Evolutionary conservation across 2,113 vertebrate species (phyloP), one percentile per base, ranked within the genome.

Genomic region (Meriones unguiculatus): DNA sequence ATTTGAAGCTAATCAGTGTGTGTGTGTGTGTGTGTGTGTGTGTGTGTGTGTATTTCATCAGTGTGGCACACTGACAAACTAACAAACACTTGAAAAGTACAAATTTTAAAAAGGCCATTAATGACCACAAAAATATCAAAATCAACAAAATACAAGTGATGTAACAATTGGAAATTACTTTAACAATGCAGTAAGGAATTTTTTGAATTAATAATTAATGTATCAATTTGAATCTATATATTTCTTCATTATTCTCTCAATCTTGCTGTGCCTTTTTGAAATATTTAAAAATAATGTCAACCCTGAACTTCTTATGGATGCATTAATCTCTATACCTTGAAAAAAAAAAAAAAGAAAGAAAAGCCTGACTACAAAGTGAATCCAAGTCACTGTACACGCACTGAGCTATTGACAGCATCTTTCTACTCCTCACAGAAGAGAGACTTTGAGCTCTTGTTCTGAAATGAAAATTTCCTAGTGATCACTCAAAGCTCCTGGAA

Each of bases 401-500:
- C 24, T 22, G 28, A 64, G 32, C 86, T 88, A 96, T 41, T 62
- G 90, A 89, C 28, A 77, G 7, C 35, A 38, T 62, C 81, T 82
- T 86, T 54, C 35, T 96, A 69, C 46, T 95, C 76, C 88, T 95
- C 54, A 75, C 25, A 95, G 46, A 76, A 81, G 93, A 73, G 35
- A 94, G 50, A 94, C 20, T 90, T 92, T 90, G 57, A 93, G 78
- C n/a, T 90, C 90, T 91, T 85, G 85, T 91, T 95, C 57, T 93
- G 38, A 69, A 78, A 87, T 24, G 87, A 87, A 96, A 92, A 77
- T 57, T 50, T 92, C 76, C 69, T 94, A 89, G 12, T 64, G 20
- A 94, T 65, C 54, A 38, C 81, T 93, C 75, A 94, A 94, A 96
- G 67, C 64, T n/a, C 41, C 91, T 90, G 57, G 77, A 95, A 93